Evolutionary conservation across 2,797 vertebrate genomes (phyloP), one percentile per base, ranked within the genome.

Genomic region (Cyclopterus lumpus): DNA sequence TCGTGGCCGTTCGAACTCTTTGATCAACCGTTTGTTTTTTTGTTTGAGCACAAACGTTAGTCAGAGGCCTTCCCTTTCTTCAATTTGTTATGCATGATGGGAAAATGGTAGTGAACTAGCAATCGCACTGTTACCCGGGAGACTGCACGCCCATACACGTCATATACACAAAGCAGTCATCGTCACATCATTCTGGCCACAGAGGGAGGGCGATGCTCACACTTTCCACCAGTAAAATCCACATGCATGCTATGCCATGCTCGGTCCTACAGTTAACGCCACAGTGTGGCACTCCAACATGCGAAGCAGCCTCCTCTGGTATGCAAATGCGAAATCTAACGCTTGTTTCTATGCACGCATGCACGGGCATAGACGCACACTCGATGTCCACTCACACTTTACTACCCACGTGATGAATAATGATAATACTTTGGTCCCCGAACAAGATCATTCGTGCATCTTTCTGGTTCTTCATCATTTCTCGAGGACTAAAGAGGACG

Each of bases 321-420:
- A 59, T 7, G 28, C 63, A 32, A 3, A 28, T 40, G 53, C 40
- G 61, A 53, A 58, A 15, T 58, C 53, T 32, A 22, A 58, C 42
- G 16, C 53, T 53, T 74, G 28, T 82, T 81, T 82, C 36, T 62
- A 81, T 82, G 53, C 24, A 49, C 44, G 34, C 9, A 61, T 71
- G 63, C 26, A 59, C 42, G 67, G 5, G 65, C 63, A 34, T 30
- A 48, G 11, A 72, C 20, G 24, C 51, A 48, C 22, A 51, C 58
- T 30, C 48, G 70, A 22, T 67, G 16, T 67, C 20, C 26, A 53
- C 46, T 55, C 16, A 71, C 44, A 46, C 49, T 55, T 34, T 63
- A 69, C 78, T 80, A 38, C 73, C 83, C 68, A 61, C 69, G 76
- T 63, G 79, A 80, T 70, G 71, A 68, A 61, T 70, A 73, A 76